Evolutionary conservation across 2,888 invertebrate genomes (phyloP).

Genomic region (Noctua janthina): DNA sequence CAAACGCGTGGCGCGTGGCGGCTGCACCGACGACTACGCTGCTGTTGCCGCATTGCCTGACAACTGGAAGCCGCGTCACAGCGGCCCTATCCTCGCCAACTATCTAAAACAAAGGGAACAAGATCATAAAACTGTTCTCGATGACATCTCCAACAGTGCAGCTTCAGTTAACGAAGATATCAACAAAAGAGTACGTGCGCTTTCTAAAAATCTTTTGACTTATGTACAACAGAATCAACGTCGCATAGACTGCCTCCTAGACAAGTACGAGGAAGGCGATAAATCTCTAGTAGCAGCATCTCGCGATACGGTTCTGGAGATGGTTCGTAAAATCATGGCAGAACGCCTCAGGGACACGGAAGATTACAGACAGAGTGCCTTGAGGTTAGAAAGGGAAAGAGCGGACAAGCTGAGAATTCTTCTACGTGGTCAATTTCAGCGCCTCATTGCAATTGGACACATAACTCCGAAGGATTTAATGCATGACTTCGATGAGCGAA

Average conservation of each 20-base stretch:
- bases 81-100: conserved; percentile 78
- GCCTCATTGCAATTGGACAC: conserved; percentile 76
- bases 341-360: conserved; percentile 72
- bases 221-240: conserved; percentile 77
- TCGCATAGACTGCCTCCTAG: conserved; percentile 76
- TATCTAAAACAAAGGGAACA: conserved; percentile 78
- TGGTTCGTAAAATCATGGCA: conserved; percentile 69
- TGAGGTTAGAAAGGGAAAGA: conserved; percentile 78
- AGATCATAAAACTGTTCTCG: conserved; percentile 71
- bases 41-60: conserved; percentile 82
- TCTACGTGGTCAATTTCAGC: conserved; percentile 80
- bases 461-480: conserved; percentile 78
- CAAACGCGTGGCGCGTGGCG: conserved; percentile 67
- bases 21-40: conserved; percentile 78
- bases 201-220: conserved; percentile 76
- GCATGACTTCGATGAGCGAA: conserved; percentile 81
- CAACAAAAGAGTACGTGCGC: conserved; percentile 74
- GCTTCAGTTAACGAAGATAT: conserved; percentile 73
- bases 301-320: conserved; percentile 71
- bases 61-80: conserved; percentile 77
- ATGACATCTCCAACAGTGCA: conserved; percentile 71
- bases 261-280: conserved; percentile 55
- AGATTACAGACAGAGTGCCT: conserved; percentile 76
- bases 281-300: conserved; percentile 57
- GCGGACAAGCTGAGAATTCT: conserved; percentile 76